Evolutionary conservation across 1,140 invertebrate species (phyloP), one percentile per base, ranked within the genome.

Genomic region (Drosophila carrolli): DNA sequence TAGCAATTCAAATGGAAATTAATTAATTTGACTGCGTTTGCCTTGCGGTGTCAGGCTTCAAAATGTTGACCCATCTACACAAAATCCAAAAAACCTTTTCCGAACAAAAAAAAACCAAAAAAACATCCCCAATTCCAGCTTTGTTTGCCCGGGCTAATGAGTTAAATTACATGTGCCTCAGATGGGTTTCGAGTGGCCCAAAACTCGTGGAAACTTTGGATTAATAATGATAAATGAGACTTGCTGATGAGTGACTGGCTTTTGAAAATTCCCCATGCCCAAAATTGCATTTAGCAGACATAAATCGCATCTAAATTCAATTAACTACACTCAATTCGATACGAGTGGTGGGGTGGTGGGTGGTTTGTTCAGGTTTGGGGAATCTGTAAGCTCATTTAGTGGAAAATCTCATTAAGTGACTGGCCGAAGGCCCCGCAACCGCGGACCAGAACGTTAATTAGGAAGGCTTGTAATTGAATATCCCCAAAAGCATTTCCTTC

Each of bases 1-100:
- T 66, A 75, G 78, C 78, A 78, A 81, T 86, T 86, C 74, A 85
- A 86, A 86, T 81, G 82, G 75, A 86, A 85, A 85, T 86, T 86
- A 85, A 85, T 85, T 85, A 86, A 86, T 84, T 84, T 84, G 82
- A 68, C 66, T 54, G 11, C 70, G 56, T 79, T 79, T 79, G 58
- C 76, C 58, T 43, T 47, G 77, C 62, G 58, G 61, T 79, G 70
- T 74, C 70, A 54, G 66, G 73, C 59, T 60, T 44, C 59, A 75
- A 76, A 70, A 76, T 75, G 70, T 47, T 71, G 70, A 75, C 71
- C 71, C 72, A 43, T 43, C 67, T 37, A 11, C 41, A 41, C 13
- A 11, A 2, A 29, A n/a, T 14, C 29, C 16, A 32, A 7, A 32
- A 32, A 23, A 23, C 23, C 5, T 11, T 32, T 5, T 5, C 16